Evolutionary conservation across 1,140 invertebrate genomes (phyloP).

Genomic region (Glomeris maerens): DNA sequence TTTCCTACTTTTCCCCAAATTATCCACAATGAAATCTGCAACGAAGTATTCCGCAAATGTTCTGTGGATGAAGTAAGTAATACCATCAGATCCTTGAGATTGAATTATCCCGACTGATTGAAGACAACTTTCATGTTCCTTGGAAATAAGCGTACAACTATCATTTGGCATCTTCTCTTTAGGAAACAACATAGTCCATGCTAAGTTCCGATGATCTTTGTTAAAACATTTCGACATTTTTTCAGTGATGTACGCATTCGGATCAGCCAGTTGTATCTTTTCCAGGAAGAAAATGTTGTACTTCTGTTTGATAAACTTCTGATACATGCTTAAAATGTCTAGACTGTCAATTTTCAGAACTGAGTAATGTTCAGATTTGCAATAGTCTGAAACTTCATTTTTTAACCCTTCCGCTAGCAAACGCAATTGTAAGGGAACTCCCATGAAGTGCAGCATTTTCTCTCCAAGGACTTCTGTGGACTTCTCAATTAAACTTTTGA

Average conservation of each 20-base stretch:
- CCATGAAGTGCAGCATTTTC: neutral
- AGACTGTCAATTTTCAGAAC: neutral
- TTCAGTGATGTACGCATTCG: neutral
- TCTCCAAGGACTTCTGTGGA: neutral
- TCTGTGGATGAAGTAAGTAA: no score
- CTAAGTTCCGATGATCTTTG: neutral
- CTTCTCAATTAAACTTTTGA: neutral
- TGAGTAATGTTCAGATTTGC: neutral
- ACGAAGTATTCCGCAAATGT: no score
- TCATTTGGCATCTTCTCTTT: no score
- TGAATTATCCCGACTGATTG: no score
- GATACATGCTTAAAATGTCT: neutral
- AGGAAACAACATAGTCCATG: no score
- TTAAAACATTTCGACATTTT: neutral
- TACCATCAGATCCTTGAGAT: no score
- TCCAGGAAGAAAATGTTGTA: neutral
- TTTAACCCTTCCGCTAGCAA: neutral
- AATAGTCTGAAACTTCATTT: neutral
- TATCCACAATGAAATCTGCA: no score
- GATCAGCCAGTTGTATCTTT: neutral
- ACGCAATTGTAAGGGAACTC: no score
- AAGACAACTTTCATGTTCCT: no score
- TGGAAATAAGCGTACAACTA: no score
- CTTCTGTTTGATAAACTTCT: neutral
- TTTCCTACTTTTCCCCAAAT: no score